Evolutionary conservation across 92 coral and sea anemone species (phyloP), one percentile per base, ranked within the genome.

Genomic region (Epizoanthus fatuus): DNA sequence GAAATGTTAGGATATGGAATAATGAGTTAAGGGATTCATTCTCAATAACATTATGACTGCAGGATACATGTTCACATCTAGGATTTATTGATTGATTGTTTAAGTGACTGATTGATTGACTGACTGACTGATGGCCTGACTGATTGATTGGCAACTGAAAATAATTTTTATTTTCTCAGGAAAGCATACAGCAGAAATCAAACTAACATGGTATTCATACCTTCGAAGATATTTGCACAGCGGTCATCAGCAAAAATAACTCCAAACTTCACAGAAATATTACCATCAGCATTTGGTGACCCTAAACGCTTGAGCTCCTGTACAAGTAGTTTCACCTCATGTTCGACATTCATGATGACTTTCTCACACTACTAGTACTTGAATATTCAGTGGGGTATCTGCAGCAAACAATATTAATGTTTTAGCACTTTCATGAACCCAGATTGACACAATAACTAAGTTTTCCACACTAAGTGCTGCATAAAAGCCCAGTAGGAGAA

Each of bases 211-310:
- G 59, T 14, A 7, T 17, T 4, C 32, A n/a, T 8, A 80, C 99
- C 99, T 97, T 97, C 99, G 90, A 97, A 97, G 74, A 97, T 85
- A 59, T 97, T 95, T 72, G 99, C 99, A 95, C 99, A 97, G 74
- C 95, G 92, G 74, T 97, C 99, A 90, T 97, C 99, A 89, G 52
- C 86, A 79, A 97, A 97, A 11, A 97, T 85, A 37, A 89, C 94
- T 74, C 99, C 99, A 93, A 97, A 97, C 82, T 91, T 97, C 63
- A 97, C 99, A 32, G 96, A 76, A 60, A 93, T 90, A 17, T 95
- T 75, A 3, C 98, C 99, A 80, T 97, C 96, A 57, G 96, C 94
- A 86, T 91, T 91, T 78, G 82, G 94, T 72, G 88, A 58, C 0
- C 99, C 99, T 79, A 97, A 94, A 40, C 99, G 92, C 88, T 95